Conservation (phyloP, 1,140 invertebrate genomes). For the Drosophila willistoni region DNA sequence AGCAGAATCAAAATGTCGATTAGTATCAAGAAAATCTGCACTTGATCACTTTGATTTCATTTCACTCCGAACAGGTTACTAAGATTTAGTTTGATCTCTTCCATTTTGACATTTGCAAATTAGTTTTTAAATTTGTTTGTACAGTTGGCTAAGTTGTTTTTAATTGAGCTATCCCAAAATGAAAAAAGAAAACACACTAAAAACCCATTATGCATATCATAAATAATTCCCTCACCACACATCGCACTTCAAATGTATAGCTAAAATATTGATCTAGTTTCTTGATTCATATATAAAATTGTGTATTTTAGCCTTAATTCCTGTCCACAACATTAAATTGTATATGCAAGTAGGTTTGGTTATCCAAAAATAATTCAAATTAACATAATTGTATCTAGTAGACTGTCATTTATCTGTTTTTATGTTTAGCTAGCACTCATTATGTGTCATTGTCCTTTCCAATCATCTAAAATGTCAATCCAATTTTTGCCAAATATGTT, state of each 20-base stretch:
- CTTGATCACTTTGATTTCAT: too few relatives aligned
- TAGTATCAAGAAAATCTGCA: too few relatives aligned
- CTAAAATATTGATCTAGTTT: slow-evolving; percentile 16
- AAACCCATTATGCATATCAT: slow-evolving; percentile 55
- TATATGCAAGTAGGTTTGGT: not conserved
- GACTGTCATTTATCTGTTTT: not conserved
- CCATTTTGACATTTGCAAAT: slow-evolving; percentile 14
- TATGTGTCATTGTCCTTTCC: not conserved
- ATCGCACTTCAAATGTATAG: slow-evolving; percentile 20
- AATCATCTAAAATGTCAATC: slow-evolving; percentile 47
- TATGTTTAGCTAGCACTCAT: slow-evolving; percentile 9
- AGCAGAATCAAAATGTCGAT: too few relatives aligned
- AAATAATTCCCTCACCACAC: slow-evolving; percentile 1
- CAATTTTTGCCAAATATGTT: slow-evolving; percentile 79
- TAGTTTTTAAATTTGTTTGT: slow-evolving; percentile 57
- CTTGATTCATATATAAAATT: slow-evolving; percentile 21
- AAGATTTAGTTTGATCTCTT: not conserved
- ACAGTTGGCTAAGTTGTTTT: slow-evolving; percentile 65
- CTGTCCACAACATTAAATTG: not conserved
- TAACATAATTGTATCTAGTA: not conserved
- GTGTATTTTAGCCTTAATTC: not conserved
- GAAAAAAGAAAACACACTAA: slow-evolving; percentile 21
- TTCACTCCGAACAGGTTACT: too few relatives aligned
- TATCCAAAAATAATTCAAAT: slow-evolving; percentile 33
- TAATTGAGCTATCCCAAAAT: slow-evolving; percentile 9